Base-by-base conservation (phyloP, 2,888 invertebrate species). In the Magallana nippona region DNA sequence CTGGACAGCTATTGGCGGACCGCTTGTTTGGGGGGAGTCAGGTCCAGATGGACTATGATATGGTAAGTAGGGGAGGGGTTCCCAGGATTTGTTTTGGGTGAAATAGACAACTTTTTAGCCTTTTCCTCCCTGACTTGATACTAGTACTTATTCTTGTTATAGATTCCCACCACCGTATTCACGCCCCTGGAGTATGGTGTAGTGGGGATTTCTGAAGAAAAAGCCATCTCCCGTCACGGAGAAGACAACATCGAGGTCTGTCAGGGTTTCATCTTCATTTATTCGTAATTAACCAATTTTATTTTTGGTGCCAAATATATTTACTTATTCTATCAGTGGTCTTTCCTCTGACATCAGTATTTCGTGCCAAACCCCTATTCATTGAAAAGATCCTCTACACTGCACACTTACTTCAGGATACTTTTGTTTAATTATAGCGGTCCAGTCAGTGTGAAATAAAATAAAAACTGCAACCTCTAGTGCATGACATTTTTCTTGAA, bases 91-190 rank as follows among this genome's bases (percentile, higher is more conserved):
- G 62, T 17, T 60, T 60, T 3, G 3, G 60, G 13, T 60, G 17
- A 8, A 11, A 5, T 2, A 13, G 17, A n/a, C 62, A n/a, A 8
- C 62, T 60, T 60, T n/a, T 2, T n/a, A 60, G 17, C 10, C 19
- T n/a, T 0, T 5, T n/a, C 62, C 5, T 2, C 17, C 17, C 19
- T 60, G n/a, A n/a, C 19, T 60, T 60, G 3, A 60, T 60, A 60
- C n/a, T n/a, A n/a, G n/a, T n/a, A n/a, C 62, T 22, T 63, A 13
- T 78, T 32, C 44, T 5, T 56, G 63, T 71, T 79, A 0, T 27
- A 89, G 89, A 86, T 93, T 10, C 89, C 93, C 2, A 93, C 93
- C 11, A 93, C 93, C 57, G 93, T 93, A n/a, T 93, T 93, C 83
- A 93, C 93, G 2, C 93, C 93, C 1, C 82, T 93, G 58, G 93